These are phyloP conservation scores for Polyodon spathula DNA, from an alignment of 2,113 vertebrate genomes.

Conservation along the genomic window DNA sequence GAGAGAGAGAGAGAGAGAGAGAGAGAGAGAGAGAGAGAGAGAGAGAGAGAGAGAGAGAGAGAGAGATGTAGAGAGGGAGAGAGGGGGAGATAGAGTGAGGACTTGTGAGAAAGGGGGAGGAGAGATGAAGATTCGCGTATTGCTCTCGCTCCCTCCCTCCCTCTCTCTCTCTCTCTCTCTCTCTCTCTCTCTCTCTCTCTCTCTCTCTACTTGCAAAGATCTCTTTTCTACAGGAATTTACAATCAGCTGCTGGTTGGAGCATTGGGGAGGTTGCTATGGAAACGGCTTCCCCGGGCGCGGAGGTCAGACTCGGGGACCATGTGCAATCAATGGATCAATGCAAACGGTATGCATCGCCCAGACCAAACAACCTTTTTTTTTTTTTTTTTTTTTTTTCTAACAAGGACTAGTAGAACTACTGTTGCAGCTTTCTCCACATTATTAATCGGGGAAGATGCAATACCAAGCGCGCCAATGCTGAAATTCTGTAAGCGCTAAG, in stretches of 20 bases:
- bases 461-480: no score
- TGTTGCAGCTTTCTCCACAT: conserved; percentile 4
- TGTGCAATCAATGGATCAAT: conserved; percentile 70
- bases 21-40: conserved; percentile 51
- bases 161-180: no score
- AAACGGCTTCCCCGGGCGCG: conserved; percentile 74
- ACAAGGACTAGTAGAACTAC: conserved; percentile 19
- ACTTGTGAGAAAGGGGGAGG: conserved; percentile 78
- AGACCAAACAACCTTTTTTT: conserved; percentile 43
- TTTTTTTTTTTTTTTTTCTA: conserved; percentile 12
- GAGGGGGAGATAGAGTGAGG: no score
- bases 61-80: no score
- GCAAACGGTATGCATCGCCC: conserved; percentile 55
- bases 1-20: conserved; percentile 44
- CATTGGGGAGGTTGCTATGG: conserved; percentile 62
- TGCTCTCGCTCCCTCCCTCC: conserved; percentile 55
- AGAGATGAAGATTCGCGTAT: conserved; percentile 66
- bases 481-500: no score
- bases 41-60: conserved; percentile 62
- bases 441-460: conserved; percentile 12
- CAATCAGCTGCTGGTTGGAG: conserved; percentile 65
- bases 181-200: no score
- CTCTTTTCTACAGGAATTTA: conserved; percentile 64
- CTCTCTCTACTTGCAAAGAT: no score
- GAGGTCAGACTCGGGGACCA: conserved; percentile 67